These are phyloP conservation scores for Siniperca knerii DNA, from an alignment of 2,113 vertebrate genomes.

Conservation along the genomic window DNA sequence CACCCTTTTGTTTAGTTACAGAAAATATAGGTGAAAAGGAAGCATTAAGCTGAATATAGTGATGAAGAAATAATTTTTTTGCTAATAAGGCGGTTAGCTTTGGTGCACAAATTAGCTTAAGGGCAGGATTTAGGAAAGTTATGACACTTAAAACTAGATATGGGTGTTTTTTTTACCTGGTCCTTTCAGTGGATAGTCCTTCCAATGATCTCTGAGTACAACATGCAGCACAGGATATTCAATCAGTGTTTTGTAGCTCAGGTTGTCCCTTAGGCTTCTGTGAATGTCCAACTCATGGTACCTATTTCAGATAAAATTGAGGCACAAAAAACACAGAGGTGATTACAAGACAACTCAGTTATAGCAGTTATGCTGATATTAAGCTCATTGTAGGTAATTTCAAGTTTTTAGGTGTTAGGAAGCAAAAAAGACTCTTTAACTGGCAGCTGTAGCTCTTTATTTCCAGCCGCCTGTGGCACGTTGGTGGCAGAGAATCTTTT, in stretches of 20 bases:
- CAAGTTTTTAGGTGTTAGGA: background rate
- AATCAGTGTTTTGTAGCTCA: slow-evolving; percentile 91
- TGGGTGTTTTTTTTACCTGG: slow-evolving; percentile 80
- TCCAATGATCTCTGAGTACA: slow-evolving; percentile 84
- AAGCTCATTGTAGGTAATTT: background rate
- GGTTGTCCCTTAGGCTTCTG: slow-evolving; percentile 90
- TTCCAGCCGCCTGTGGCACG: slow-evolving; percentile 16
- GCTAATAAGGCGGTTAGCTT: background rate
- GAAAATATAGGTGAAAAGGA: background rate
- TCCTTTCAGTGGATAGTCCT: slow-evolving; percentile 84
- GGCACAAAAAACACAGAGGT: slow-evolving; percentile 12
- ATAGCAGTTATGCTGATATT: background rate
- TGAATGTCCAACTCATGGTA: slow-evolving; percentile 89
- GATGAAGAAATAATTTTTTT: background rate
- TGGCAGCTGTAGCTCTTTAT: slow-evolving; percentile 6
- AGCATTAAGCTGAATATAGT: background rate
- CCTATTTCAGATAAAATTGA: slow-evolving; percentile 80
- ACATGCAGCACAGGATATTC: slow-evolving; percentile 93
- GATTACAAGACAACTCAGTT: slow-evolving; percentile 1
- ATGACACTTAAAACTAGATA: background rate
- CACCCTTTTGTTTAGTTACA: slow-evolving; percentile 19
- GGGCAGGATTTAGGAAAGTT: background rate
- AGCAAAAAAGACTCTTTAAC: slow-evolving; percentile 8
- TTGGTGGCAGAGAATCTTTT: slow-evolving; percentile 25
- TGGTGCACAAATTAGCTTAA: background rate